These are phyloP conservation scores for Drosophila nigricruria DNA, from an alignment of 2,888 invertebrate species.

Conservation along the genomic window DNA sequence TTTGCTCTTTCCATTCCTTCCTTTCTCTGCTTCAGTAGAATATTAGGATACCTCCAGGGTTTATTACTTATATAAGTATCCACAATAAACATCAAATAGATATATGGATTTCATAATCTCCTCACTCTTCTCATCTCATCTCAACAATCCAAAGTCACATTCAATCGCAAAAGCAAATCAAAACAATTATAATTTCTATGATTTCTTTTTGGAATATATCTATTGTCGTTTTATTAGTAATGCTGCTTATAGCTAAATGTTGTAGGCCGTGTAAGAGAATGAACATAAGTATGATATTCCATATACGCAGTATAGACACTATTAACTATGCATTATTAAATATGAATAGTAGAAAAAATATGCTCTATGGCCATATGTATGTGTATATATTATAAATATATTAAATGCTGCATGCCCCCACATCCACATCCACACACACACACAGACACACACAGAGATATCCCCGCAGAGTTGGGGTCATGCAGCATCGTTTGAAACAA, in stretches of 20 bases:
- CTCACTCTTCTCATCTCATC: too few species aligned
- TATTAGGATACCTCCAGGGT: too few species aligned
- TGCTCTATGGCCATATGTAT: constrained; percentile 68
- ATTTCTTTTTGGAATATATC: constrained; percentile 16
- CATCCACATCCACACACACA: background rate
- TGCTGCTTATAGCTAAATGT: constrained; percentile 46
- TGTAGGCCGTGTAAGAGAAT: constrained; percentile 64
- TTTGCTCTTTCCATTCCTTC: too few species aligned
- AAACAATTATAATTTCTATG: background rate
- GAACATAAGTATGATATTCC: constrained; percentile 70
- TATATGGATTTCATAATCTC: too few species aligned
- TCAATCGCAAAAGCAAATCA: too few species aligned
- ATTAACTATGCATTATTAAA: constrained; percentile 66
- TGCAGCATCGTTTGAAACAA: constrained; percentile 51
- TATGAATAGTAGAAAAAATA: constrained; percentile 78
- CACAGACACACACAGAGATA: background rate
- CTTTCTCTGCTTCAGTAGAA: too few species aligned
- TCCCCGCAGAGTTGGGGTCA: background rate
- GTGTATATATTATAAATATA: constrained; percentile 40
- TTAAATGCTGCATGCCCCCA: constrained; percentile 11
- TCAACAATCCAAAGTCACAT: too few species aligned
- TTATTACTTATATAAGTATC: too few species aligned
- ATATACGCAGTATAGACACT: constrained; percentile 58
- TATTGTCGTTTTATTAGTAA: constrained; percentile 67
- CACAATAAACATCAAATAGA: too few species aligned